Conservation (phyloP, 2,113 vertebrate species). For the Sphaerodactylus townsendi region DNA sequence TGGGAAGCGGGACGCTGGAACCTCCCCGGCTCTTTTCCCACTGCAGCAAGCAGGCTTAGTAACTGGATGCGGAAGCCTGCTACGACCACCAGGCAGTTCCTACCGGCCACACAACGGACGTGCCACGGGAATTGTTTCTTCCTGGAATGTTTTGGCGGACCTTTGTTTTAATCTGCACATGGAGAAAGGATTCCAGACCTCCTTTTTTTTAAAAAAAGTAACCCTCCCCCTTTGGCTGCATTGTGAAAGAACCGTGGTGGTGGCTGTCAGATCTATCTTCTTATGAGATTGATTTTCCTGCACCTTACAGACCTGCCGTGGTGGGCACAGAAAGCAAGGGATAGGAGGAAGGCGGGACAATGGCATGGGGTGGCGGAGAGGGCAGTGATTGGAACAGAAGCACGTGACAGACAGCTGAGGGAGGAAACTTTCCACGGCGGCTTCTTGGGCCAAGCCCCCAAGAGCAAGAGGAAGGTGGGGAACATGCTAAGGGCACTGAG, state of each 20-base stretch:
- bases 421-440: too few species aligned
- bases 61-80: neutral
- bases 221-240: neutral
- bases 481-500: too few species aligned
- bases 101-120: neutral
- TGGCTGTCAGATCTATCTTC: too few species aligned
- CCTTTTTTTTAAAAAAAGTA: neutral
- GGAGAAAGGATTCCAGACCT: neutral
- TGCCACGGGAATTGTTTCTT: too few species aligned
- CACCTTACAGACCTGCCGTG: neutral
- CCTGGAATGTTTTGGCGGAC: neutral
- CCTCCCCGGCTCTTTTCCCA: neutral
- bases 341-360: rapidly evolving
- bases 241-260: neutral
- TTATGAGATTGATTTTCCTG: neutral
- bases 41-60: neutral
- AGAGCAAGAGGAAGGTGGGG: too few species aligned
- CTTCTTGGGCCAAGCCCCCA: too few species aligned
- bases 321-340: too few species aligned
- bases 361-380: neutral
- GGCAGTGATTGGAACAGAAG: too few species aligned
- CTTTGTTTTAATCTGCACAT: neutral
- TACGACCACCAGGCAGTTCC: rapidly evolving
- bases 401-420: neutral
- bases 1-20: neutral